Evolutionary conservation across 2,888 invertebrate species (phyloP), one percentile per base, ranked within the genome.

Genomic region (Amblyjoppa fuscipennis): DNA sequence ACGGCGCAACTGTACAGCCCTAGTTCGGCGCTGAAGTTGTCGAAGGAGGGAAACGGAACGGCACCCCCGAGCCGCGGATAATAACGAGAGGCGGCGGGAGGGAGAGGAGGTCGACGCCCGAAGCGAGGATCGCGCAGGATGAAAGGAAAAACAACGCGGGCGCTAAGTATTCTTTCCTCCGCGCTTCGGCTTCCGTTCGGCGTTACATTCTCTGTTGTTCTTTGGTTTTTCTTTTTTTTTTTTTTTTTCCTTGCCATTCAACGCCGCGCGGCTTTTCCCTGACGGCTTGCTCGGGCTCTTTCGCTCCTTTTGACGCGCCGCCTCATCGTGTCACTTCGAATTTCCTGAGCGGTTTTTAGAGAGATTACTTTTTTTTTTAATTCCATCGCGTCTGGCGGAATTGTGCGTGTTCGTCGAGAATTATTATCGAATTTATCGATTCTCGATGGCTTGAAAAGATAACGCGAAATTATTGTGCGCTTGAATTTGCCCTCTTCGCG

Each of bases 91-190:
- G 41, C 0, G 28, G 25, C 16, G 45, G 45, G 73, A 53, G 68
- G 64, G 70, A 82, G 70, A 73, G 69, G 71, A 84, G 84, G 86
- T 87, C 84, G 80, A 84, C 79, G 87, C 25, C 82, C 82, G 82
- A 61, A 75, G 61, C 61, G 81, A 81, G 75, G 45, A 61, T 76
- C 45, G 70, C 70, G 25, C 78, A 84, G 87, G 84, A 84, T 81
- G 84, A 86, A 84, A 84, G 79, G 86, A 84, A 87, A 86, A 87
- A 86, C 84, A 79, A 68, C 83, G 81, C 61, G 70, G 75, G 64
- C 20, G 38, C 59, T 78, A 64, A 70, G 25, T 73, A 25, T 81
- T 75, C 77, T 77, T 71, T 66, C 68, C 85, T 80, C 73, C 78
- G 69, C 56, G 69, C 85, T 78, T 69, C 56, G 74, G 69, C 79